phyloP scores from a whole-genome alignment of 2,888 invertebrate genomes.

The Nowickia ferox region DNA sequence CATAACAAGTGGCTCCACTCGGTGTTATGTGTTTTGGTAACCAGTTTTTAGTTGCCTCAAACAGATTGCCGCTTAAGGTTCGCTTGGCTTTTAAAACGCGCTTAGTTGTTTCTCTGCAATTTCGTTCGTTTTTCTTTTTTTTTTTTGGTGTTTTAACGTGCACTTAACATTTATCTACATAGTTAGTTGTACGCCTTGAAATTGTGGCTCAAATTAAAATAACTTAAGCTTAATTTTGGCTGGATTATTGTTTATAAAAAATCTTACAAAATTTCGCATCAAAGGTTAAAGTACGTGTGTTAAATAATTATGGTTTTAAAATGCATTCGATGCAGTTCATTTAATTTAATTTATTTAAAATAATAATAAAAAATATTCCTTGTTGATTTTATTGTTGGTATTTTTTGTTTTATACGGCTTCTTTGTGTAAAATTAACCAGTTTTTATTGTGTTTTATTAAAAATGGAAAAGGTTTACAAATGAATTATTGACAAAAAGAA shows the following conservation, averaged over 20 bases:
- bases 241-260: slow-evolving; percentile 37
- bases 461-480: background rate
- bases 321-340: background rate
- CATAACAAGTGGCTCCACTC: slow-evolving; percentile 25
- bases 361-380: slow-evolving; percentile 42
- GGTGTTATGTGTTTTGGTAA: slow-evolving; percentile 8
- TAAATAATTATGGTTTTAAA: slow-evolving; percentile 24
- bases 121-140: background rate
- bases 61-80: slow-evolving; percentile 50
- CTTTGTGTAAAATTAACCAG: slow-evolving; percentile 49
- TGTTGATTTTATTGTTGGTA: slow-evolving; percentile 1
- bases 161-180: slow-evolving; percentile 4
- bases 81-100: background rate
- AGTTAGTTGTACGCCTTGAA: slow-evolving; percentile 37
- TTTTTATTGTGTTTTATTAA: slow-evolving; percentile 26
- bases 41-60: slow-evolving; percentile 62
- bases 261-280: slow-evolving; percentile 68
- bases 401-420: slow-evolving; percentile 52
- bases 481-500: slow-evolving; percentile 37
- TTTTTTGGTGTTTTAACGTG: slow-evolving; percentile 29
- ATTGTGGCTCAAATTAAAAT: slow-evolving; percentile 26
- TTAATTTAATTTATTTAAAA: slow-evolving; percentile 33
- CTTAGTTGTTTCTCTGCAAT: background rate
- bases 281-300: slow-evolving; percentile 69
- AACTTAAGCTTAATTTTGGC: slow-evolving; percentile 2